Base-by-base conservation (phyloP, 2,888 invertebrate genomes). In the Mechanitis mazaeus region DNA sequence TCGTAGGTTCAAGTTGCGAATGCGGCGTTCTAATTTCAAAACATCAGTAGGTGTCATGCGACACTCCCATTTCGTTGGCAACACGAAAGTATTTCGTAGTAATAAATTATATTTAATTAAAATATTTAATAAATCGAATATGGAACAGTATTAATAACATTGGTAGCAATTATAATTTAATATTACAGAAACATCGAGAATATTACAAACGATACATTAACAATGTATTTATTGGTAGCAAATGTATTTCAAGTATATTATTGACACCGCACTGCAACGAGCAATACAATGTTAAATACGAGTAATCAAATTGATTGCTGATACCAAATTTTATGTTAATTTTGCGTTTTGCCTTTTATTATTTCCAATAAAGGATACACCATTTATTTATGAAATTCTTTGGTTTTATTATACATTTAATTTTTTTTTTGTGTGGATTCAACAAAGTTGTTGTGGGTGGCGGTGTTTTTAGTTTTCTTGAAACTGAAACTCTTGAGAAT, bases 21-120 rank as follows among this genome's bases (percentile, higher is more conserved):
- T 85, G 85, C 84, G 85, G 86, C 85, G 81, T 87, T 88, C 87
- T 84, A 85, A 88, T 89, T 89, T 89, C 89, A 89, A 89, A 90
- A 90, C 89, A 85, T 83, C 83, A 86, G 83, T 84, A 87, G 86
- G 88, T 88, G 89, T 89, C 88, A 89, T 84, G 82, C 81, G 87
- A 89, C 85, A 87, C 88, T 87, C 88, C 87, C 84, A 83, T 72
- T 66, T 64, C 60, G 64, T 75, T 76, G 65, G 80, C 47, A 63
- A 11, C 59, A 66, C 69, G 80, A 77, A 85, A 87, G 76, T 83
- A 59, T 72, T 46, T 55, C 31, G 54, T 31, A 53, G 42, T 54
- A 55, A 61, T 56, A 59, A 31, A 35, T 58, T 42, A 53, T 53
- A 33, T 20, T 45, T 47, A 35, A 56, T 57, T 33, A 45, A 11